These are phyloP conservation scores for Stomatorhinus walkeri DNA, from an alignment of 2,797 vertebrate species.

Conservation along the genomic window DNA sequence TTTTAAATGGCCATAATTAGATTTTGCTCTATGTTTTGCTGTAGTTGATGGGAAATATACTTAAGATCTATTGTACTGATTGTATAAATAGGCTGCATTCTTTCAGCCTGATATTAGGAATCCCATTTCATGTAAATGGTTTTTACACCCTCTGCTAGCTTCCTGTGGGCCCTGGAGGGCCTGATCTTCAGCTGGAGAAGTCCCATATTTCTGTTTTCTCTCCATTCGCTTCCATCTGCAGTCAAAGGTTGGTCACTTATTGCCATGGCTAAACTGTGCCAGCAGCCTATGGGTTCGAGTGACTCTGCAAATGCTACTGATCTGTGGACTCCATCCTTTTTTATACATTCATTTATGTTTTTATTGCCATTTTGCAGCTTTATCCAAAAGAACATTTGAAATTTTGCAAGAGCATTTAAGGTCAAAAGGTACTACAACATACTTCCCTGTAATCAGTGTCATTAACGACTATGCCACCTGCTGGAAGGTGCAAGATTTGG, in stretches of 20 bases:
- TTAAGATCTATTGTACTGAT: slow-evolving; percentile 47
- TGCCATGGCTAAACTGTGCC: background rate
- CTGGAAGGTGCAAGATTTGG: background rate
- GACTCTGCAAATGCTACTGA: background rate
- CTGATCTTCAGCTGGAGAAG: background rate
- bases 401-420: background rate
- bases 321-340: background rate
- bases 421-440: background rate
- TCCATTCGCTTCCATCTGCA: background rate
- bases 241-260: background rate
- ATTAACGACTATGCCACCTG: background rate
- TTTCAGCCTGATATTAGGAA: slow-evolving; percentile 43
- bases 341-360: background rate
- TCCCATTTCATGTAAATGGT: slow-evolving; percentile 41
- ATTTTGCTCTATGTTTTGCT: slow-evolving; percentile 43
- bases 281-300: background rate
- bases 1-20: slow-evolving; percentile 47
- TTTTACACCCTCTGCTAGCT: slow-evolving; percentile 26
- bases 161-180: slow-evolving; percentile 5
- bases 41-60: slow-evolving; percentile 49
- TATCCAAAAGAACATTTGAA: background rate
- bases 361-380: background rate
- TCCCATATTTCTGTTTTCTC: background rate
- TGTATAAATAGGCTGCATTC: slow-evolving; percentile 39
- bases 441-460: background rate